These are phyloP conservation scores for Lasaia peninsularis DNA, from an alignment of 1,140 invertebrate species.

Conservation along the genomic window DNA sequence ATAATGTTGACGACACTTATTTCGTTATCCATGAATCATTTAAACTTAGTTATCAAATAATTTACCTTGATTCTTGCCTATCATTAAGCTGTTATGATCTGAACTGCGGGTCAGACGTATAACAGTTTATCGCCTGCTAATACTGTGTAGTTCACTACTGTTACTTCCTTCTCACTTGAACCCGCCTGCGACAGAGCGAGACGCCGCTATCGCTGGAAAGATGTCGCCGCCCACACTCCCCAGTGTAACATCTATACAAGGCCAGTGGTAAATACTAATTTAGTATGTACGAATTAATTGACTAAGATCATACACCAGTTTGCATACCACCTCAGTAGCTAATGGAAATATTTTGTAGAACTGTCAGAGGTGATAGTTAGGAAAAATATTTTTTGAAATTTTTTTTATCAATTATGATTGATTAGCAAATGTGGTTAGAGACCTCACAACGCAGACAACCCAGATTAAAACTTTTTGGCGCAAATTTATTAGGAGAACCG, in stretches of 20 bases:
- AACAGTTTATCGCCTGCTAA: slow-evolving; percentile 50
- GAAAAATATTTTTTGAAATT: too few relatives aligned
- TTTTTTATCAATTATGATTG: too few relatives aligned
- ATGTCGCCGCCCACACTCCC: slow-evolving; percentile 48
- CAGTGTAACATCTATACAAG: slow-evolving; percentile 32
- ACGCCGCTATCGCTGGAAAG: slow-evolving; percentile 37
- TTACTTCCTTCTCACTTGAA: slow-evolving; percentile 38
- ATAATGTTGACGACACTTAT: too few relatives aligned
- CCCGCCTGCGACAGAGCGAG: slow-evolving; percentile 34
- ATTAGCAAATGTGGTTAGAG: too few relatives aligned
- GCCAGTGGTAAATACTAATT: slow-evolving; percentile 41
- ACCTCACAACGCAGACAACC: too few relatives aligned
- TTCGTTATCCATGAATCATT: background rate
- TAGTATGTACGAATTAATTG: too few relatives aligned
- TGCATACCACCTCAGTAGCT: too few relatives aligned
- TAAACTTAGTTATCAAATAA: background rate
- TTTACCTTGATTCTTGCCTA: slow-evolving; percentile 9
- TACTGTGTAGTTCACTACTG: slow-evolving; percentile 23
- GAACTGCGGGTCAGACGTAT: slow-evolving; percentile 48
- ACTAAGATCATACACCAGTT: too few relatives aligned
- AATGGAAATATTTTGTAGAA: too few relatives aligned
- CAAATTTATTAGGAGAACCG: too few relatives aligned
- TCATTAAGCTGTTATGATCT: slow-evolving; percentile 10
- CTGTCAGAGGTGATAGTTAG: too few relatives aligned
- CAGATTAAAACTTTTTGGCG: too few relatives aligned